A percentile compares a stretch with the other conserved stretches of the same genome.
phyloP scores from a whole-genome alignment of 1,140 invertebrate genomes.

The Phenacoccus solenopsis region DNA sequence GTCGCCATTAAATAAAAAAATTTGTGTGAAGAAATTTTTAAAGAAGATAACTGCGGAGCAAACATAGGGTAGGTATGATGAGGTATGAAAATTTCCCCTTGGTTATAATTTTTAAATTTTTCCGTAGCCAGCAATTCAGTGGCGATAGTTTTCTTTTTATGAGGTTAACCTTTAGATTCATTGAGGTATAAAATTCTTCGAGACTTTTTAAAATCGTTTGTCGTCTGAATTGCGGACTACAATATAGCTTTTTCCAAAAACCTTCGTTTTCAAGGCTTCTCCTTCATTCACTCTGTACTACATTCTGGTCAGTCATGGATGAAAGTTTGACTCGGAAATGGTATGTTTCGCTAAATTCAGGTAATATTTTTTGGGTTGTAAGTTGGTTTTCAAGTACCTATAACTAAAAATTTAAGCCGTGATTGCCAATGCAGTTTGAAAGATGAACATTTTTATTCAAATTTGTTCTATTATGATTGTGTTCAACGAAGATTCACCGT shows the following conservation, averaged over 20 bases:
- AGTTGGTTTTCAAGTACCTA: no score
- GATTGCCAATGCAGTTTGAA: no score
- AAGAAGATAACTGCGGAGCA: neutral
- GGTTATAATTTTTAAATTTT: neutral
- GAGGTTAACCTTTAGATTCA: no score
- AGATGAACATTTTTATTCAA: no score
- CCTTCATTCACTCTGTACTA: no score
- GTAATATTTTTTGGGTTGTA: neutral
- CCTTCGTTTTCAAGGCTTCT: neutral
- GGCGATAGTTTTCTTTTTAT: neutral
- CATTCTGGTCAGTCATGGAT: neutral
- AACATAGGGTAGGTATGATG: neutral
- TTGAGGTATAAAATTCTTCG: no score
- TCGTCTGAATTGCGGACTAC: neutral
- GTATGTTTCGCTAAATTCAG: neutral
- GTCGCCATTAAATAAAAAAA: neutral
- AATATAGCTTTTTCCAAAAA: neutral
- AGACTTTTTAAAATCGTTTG: neutral
- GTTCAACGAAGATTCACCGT: no score
- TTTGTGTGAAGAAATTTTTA: neutral
- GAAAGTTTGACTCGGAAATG: neutral
- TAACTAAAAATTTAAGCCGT: no score
- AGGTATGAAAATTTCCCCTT: neutral
- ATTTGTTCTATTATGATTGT: no score
- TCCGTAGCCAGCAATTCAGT: neutral